Percentiles rank a stretch among this genome's conserved stretches.
phyloP scores from a whole-genome alignment of 2,888 invertebrate species.

The Rhabditophanes sp. region DNA sequence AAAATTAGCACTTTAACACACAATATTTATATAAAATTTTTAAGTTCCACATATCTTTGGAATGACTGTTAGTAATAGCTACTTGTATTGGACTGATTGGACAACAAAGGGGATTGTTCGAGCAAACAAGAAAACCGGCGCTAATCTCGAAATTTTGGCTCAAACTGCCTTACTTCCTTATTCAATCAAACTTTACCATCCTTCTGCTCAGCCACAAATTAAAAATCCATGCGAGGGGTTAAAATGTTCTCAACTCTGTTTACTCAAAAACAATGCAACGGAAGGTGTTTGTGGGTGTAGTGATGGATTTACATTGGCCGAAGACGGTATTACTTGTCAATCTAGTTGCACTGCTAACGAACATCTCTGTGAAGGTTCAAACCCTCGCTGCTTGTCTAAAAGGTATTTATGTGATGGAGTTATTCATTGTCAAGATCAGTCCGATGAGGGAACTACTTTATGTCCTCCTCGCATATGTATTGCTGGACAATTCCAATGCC shows the following conservation, averaged over 20 bases:
- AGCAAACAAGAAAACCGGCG: conserved; percentile 66
- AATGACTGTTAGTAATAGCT: conserved; percentile 75
- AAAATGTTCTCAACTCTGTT: conserved; percentile 72
- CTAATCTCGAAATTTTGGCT: conserved; percentile 78
- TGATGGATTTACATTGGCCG: conserved; percentile 27
- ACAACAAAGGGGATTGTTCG: conserved; percentile 46
- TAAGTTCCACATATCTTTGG: conserved; percentile 86
- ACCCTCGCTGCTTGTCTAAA: conserved; percentile 32
- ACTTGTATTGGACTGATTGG: conserved; percentile 90
- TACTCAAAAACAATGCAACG: conserved; percentile 52
- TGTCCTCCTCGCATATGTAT: conserved; percentile 58
- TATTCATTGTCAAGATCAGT: conserved; percentile 25
- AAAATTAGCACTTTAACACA: too few relatives aligned
- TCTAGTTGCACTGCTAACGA: conserved; percentile 21
- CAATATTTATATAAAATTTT: too few relatives aligned
- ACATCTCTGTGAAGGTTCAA: conserved; percentile 30
- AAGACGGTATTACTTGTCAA: conserved; percentile 23
- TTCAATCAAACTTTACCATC: conserved; percentile 83
- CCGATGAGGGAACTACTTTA: conserved; percentile 22
- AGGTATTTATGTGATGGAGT: conserved; percentile 33
- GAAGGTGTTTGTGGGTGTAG: conserved; percentile 22
- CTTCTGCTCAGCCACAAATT: conserved; percentile 64
- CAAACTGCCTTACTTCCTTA: conserved; percentile 83
- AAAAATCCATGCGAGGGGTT: conserved; percentile 54
- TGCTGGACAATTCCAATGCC: conserved; percentile 79